These are phyloP conservation scores for Cheilosia grossa DNA, from an alignment of 2,888 invertebrate genomes.

Conservation along the genomic window DNA sequence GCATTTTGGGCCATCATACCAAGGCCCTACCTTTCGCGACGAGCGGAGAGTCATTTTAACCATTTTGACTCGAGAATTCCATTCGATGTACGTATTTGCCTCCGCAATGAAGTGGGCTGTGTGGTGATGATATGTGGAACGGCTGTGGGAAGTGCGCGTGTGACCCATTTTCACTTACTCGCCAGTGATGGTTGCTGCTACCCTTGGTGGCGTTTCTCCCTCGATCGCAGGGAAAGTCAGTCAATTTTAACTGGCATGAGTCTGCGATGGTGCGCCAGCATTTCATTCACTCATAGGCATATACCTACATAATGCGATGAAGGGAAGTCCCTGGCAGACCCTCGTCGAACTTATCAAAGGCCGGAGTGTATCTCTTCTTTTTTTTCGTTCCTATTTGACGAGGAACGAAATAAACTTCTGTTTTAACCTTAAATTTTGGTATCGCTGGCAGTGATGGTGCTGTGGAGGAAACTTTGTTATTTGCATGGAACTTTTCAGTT, in stretches of 20 bases:
- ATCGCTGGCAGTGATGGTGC: slow-evolving; percentile 7
- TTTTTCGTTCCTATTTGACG: slow-evolving; percentile 10
- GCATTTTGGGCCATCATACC: slow-evolving; percentile 35
- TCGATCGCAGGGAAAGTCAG: slow-evolving; percentile 22
- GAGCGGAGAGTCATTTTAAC: slow-evolving; percentile 21
- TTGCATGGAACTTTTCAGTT: too few relatives aligned
- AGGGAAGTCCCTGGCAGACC: slow-evolving; percentile 15
- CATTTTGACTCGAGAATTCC: slow-evolving; percentile 38
- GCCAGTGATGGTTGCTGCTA: background rate
- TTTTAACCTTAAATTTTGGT: slow-evolving; percentile 32
- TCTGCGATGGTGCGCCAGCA: slow-evolving; percentile 44
- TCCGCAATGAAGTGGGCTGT: background rate
- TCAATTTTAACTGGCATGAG: slow-evolving; percentile 68
- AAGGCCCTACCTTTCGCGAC: slow-evolving; percentile 1
- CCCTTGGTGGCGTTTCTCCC: background rate
- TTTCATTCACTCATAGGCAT: slow-evolving; percentile 29
- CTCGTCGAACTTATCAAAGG: slow-evolving; percentile 8
- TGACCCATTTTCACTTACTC: slow-evolving; percentile 66
- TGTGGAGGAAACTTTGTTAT: background rate
- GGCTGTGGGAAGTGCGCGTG: slow-evolving; percentile 54
- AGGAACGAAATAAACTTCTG: slow-evolving; percentile 61
- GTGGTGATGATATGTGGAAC: background rate
- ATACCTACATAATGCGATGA: background rate
- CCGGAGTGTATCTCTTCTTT: background rate
- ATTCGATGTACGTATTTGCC: slow-evolving; percentile 8